phyloP scores from a whole-genome alignment of 2,113 vertebrate species.

The Sarotherodon lohbergeri region DNA sequence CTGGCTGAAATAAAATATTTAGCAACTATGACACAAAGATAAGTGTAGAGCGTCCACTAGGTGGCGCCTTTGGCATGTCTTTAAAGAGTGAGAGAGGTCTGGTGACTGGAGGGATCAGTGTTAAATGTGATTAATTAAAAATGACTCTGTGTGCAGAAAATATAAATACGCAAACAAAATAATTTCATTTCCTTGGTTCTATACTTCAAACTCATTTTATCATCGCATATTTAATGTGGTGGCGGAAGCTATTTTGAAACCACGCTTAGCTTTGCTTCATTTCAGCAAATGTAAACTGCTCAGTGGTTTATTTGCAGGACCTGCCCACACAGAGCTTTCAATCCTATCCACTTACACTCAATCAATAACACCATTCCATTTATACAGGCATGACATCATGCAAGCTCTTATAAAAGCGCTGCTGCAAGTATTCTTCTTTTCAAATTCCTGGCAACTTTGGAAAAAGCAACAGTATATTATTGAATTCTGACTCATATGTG shows the following conservation, averaged over 20 bases:
- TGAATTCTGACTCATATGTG: conserved; percentile 19
- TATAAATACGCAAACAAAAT: not conserved
- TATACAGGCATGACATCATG: conserved; percentile 50
- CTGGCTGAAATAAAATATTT: not conserved
- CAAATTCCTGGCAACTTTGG: conserved; percentile 28
- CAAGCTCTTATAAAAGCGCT: conserved; percentile 2
- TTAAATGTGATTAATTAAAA: not conserved
- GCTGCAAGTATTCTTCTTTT: not conserved
- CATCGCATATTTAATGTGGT: not conserved
- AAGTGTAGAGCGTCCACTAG: conserved; percentile 13
- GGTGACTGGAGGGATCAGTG: not conserved
- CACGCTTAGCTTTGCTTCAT: conserved; percentile 2
- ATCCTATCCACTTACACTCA: conserved; percentile 51
- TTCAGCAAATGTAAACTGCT: conserved; percentile 21
- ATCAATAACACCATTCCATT: conserved; percentile 56
- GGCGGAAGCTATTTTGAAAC: not conserved
- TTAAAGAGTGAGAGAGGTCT: not conserved
- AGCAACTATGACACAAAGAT: not conserved
- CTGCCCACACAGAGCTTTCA: conserved; percentile 38
- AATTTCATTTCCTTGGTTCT: not conserved
- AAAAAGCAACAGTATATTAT: conserved; percentile 17
- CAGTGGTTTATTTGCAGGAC: conserved; percentile 6
- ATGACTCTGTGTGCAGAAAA: not conserved
- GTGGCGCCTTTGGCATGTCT: not conserved
- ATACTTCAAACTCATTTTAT: not conserved